Evolutionary conservation across 2,888 invertebrate species (phyloP), one percentile per base, ranked within the genome.

Genomic region (Ischnura elegans): DNA sequence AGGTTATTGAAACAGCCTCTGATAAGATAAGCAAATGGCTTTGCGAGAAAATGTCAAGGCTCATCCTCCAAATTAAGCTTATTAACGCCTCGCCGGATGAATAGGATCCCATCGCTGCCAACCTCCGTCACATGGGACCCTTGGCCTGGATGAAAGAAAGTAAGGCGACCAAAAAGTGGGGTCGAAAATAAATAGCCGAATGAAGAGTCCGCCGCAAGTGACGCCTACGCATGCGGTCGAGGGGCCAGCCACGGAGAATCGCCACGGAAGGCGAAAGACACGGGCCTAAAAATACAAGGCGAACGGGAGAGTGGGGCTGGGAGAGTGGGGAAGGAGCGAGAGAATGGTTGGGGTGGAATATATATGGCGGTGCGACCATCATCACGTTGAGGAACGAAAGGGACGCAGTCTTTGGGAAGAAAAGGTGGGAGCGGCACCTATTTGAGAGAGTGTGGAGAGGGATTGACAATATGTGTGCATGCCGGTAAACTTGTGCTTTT

Each of bases 11-110:
- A 76, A 76, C 36, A 76, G 36, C 13, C 76, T 29, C 76, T 36
- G 76, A 76, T 76, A 76, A 76, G 76, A 76, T 76, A 36, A 76
- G 10, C 13, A 16, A 13, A 76, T 36, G 76, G 36, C 13, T 76
- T 29, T 36, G 76, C 76, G 36, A 76, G 25, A 36, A 16, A 76
- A 76, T 36, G 76, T 76, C 76, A 76, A 76, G 76, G 10, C n/a
- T n/a, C n/a, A 16, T 76, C 76, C 76, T 8, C 76, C 76, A 76
- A 76, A 76, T 76, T 36, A 76, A 76, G 76, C 76, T 76, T 76
- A 76, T 76, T 76, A 76, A 76, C 76, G 5, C 51, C 51, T 51
- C 51, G 51, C 36, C n/a, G 36, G 13, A 36, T 66, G 66, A 29
- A 76, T 13, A 76, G 61, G 21, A 61, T 25, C 25, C 76, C 76